A percentile compares a stretch with the other conserved stretches of the same genome.
phyloP scores from a whole-genome alignment of 2,888 invertebrate genomes.

The Leptopterna dolabrata region DNA sequence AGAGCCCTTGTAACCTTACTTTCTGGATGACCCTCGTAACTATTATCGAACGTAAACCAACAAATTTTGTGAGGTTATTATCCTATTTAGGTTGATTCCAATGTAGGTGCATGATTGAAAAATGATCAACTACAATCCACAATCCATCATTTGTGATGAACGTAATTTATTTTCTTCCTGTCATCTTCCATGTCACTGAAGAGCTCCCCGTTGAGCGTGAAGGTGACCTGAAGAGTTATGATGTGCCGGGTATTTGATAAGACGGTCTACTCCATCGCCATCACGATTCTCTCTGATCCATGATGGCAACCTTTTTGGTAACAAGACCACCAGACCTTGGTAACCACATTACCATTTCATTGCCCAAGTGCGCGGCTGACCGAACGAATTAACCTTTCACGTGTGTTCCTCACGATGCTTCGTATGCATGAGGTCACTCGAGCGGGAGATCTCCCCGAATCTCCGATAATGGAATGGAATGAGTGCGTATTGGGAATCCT shows the following conservation, averaged over 20 bases:
- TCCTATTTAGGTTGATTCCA: no score
- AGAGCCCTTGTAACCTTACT: no score
- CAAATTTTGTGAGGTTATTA: no score
- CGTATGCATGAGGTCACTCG: conserved; percentile 19
- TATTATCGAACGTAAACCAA: no score
- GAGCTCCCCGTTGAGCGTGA: background rate
- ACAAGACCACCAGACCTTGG: conserved; percentile 47
- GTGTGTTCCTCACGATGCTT: conserved; percentile 25
- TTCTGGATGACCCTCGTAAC: no score
- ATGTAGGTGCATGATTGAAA: no score
- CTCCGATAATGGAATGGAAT: background rate
- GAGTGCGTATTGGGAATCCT: background rate
- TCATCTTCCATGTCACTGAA: background rate
- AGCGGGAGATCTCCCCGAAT: background rate
- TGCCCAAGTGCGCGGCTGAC: conserved; percentile 38
- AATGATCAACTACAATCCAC: no score
- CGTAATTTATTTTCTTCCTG: no score
- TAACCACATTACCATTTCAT: conserved; percentile 10
- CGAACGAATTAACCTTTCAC: conserved; percentile 49
- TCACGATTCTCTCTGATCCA: conserved; percentile 31
- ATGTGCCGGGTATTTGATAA: background rate
- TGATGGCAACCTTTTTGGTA: conserved; percentile 46
- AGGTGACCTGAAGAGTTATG: background rate
- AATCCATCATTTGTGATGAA: no score
- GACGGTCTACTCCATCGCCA: background rate